A percentile compares a stretch with the other conserved stretches of the same genome.
Evolutionary conservation across 2,888 invertebrate genomes (phyloP).

Genomic region (Microplitis deprimator): DNA sequence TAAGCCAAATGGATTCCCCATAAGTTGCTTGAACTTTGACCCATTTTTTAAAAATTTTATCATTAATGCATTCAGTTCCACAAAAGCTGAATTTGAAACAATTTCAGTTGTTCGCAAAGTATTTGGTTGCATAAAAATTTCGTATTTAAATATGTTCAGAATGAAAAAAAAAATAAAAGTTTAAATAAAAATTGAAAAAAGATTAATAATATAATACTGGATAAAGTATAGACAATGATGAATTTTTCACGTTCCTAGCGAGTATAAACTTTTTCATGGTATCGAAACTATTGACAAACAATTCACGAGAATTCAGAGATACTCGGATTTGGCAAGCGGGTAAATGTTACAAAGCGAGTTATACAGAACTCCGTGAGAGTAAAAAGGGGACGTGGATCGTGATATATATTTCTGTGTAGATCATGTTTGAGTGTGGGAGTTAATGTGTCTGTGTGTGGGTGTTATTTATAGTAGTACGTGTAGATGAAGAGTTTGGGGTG

Average conservation of each 20-base stretch:
- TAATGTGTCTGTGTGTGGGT: not conserved
- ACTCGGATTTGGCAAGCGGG: slow-evolving; percentile 5
- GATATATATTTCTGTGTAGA: not conserved
- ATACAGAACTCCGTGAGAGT: slow-evolving; percentile 31
- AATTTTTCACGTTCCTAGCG: slow-evolving; percentile 34
- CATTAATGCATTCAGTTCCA: too few relatives aligned
- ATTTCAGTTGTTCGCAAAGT: too few relatives aligned
- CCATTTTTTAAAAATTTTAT: not conserved
- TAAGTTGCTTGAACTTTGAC: not conserved
- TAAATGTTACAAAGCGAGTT: slow-evolving; percentile 27
- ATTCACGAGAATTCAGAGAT: slow-evolving; percentile 32
- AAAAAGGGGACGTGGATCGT: not conserved
- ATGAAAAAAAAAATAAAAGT: not conserved
- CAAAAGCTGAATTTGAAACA: too few relatives aligned
- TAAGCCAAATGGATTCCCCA: not conserved
- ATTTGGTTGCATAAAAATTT: not conserved
- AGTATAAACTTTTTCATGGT: slow-evolving; percentile 40
- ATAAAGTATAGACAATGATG: slow-evolving; percentile 23
- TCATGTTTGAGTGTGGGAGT: not conserved
- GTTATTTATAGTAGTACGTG: slow-evolving; percentile 1
- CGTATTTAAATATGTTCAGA: not conserved
- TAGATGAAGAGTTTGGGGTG: slow-evolving; percentile 7
- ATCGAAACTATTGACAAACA: slow-evolving; percentile 45
- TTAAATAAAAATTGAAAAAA: not conserved
- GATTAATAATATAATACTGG: not conserved